phyloP scores from a whole-genome alignment of 2,113 vertebrate species.

The Acrocephalus arundinaceus region DNA sequence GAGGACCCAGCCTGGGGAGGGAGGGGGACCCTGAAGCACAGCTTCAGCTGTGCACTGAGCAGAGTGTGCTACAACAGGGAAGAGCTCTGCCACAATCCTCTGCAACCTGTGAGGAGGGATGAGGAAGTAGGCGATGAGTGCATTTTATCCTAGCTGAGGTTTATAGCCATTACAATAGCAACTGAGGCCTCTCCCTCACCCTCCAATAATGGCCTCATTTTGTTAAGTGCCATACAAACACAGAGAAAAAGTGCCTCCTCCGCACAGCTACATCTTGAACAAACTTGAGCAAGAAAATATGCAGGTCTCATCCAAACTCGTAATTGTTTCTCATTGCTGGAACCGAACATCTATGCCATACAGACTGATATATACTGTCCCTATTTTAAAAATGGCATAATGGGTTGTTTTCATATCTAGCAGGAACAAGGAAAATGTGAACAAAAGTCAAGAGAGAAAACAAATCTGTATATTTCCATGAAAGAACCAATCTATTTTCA shows the following conservation, averaged over 20 bases:
- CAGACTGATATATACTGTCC: background rate
- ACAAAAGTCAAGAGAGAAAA: slow-evolving; percentile 54
- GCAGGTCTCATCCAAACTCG: background rate
- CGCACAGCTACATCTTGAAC: background rate
- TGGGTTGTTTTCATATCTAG: slow-evolving; percentile 25
- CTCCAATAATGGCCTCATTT: background rate
- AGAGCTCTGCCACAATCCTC: background rate
- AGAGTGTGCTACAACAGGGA: background rate
- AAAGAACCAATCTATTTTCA: slow-evolving; percentile 45
- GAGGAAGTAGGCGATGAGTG: background rate
- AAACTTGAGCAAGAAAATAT: slow-evolving; percentile 5
- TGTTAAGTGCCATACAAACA: background rate
- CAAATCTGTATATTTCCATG: slow-evolving; percentile 58
- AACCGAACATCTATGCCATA: background rate
- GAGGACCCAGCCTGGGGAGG: background rate
- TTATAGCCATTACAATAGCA: background rate
- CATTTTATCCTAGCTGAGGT: background rate
- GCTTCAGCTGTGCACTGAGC: background rate
- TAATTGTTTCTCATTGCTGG: slow-evolving; percentile 17
- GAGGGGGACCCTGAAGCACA: background rate
- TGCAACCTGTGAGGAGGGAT: background rate
- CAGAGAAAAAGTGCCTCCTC: slow-evolving; percentile 25
- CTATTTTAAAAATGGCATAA: slow-evolving; percentile 14
- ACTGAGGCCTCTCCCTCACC: background rate
- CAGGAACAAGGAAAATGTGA: background rate